A percentile compares a stretch with the other conserved stretches of the same genome.
Conservation (phyloP, 2,888 invertebrate species). For the Drosophila acutilabella region DNA sequence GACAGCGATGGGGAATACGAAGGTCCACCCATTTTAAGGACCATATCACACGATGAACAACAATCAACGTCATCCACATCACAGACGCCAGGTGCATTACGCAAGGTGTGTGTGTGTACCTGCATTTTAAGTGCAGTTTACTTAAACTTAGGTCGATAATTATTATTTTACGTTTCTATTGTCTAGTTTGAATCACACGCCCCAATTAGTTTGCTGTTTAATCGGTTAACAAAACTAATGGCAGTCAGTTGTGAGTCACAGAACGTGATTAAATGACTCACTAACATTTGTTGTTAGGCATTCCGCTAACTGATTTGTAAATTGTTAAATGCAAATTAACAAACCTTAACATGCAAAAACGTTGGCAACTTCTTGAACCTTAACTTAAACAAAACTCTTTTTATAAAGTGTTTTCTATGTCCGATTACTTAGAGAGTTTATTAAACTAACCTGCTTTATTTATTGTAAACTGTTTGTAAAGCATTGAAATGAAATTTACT, state of each 20-base stretch:
- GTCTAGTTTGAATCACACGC: conserved; percentile 1
- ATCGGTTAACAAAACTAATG: conserved; percentile 14
- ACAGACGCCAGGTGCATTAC: conserved; percentile 85
- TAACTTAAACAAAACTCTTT: no score
- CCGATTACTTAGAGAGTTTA: no score
- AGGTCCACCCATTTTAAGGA: conserved; percentile 86
- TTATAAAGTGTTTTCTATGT: no score
- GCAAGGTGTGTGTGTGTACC: conserved; percentile 79
- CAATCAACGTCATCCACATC: conserved; percentile 63
- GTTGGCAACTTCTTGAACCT: no score
- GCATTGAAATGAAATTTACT: no score
- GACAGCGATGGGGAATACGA: conserved; percentile 87
- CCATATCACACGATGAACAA: conserved; percentile 88
- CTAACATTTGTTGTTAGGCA: conserved; percentile 1
- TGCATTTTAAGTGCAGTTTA: neutral
- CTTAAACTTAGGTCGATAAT: neutral
- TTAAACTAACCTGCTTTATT: no score
- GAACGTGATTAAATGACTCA: neutral
- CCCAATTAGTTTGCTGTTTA: neutral
- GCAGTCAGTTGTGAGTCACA: conserved; percentile 7
- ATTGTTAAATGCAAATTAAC: conserved; percentile 3
- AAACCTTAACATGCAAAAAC: neutral
- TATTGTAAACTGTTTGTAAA: no score
- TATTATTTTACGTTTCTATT: neutral
- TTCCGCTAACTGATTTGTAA: conserved; percentile 7